Conservation (phyloP, 2,797 vertebrate species). For the Acropternis orthonyx region DNA sequence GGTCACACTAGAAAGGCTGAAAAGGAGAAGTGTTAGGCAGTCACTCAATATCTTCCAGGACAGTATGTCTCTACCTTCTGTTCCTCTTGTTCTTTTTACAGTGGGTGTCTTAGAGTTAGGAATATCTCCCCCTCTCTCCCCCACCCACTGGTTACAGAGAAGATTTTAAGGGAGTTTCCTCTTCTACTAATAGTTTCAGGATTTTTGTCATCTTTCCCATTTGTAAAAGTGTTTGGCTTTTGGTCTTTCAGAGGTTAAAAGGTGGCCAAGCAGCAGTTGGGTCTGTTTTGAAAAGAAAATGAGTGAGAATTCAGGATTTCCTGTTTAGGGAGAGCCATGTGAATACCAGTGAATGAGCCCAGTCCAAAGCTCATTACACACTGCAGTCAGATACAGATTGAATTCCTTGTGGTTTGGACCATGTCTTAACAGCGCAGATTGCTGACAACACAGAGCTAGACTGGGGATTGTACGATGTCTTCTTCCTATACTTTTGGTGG, state of each 20-base stretch:
- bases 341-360: not conserved
- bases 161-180: not conserved
- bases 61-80: not conserved
- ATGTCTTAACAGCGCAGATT: not conserved
- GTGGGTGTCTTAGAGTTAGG: not conserved
- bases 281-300: not conserved
- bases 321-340: not conserved
- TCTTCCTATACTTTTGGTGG: not conserved
- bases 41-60: not conserved
- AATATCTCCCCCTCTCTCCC: not conserved
- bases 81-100: not conserved
- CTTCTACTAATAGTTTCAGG: not conserved
- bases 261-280: not conserved
- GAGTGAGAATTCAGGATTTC: constrained; percentile 24
- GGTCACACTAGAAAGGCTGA: not conserved
- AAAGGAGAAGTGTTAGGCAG: not conserved
- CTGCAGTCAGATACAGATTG: not conserved
- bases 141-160: not conserved
- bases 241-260: constrained; percentile 26
- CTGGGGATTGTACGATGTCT: not conserved
- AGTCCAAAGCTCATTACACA: not conserved
- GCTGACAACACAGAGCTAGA: not conserved
- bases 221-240: not conserved
- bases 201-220: not conserved
- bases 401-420: not conserved